phyloP scores from a whole-genome alignment of 2,113 vertebrate genomes.

The Camarhynchus parvulus region DNA sequence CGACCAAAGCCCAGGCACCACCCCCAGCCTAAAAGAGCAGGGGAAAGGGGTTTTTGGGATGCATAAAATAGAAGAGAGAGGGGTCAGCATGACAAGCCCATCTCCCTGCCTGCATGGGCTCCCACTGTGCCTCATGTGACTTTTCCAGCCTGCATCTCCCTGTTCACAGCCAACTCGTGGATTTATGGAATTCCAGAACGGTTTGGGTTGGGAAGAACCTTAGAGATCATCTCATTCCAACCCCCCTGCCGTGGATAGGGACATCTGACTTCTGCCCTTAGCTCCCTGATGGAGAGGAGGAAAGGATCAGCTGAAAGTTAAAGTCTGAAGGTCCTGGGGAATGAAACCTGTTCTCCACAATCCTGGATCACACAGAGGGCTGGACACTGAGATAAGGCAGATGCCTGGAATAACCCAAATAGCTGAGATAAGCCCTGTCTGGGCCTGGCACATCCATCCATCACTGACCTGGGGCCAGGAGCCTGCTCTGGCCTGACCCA shows the following conservation, averaged over 20 bases:
- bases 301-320: not conserved
- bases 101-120: not conserved
- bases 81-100: not conserved
- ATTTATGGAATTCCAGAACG: not conserved
- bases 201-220: not conserved
- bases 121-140: not conserved
- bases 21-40: not conserved
- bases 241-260: accelerated
- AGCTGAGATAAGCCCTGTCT: constrained; percentile 27
- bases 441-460: not conserved
- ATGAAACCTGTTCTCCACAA: not conserved
- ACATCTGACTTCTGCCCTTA: not conserved
- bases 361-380: not conserved
- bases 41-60: not conserved
- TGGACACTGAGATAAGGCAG: not conserved
- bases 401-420: constrained; percentile 36
- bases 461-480: not conserved
- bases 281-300: not conserved
- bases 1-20: not conserved
- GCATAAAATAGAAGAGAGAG: not conserved
- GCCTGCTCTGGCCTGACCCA: not conserved
- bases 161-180: not conserved
- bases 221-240: not conserved
- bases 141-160: not conserved
- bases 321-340: not conserved